Evolutionary conservation across 2,888 invertebrate genomes (phyloP).

Genomic region (Ctenicera cuprea): DNA sequence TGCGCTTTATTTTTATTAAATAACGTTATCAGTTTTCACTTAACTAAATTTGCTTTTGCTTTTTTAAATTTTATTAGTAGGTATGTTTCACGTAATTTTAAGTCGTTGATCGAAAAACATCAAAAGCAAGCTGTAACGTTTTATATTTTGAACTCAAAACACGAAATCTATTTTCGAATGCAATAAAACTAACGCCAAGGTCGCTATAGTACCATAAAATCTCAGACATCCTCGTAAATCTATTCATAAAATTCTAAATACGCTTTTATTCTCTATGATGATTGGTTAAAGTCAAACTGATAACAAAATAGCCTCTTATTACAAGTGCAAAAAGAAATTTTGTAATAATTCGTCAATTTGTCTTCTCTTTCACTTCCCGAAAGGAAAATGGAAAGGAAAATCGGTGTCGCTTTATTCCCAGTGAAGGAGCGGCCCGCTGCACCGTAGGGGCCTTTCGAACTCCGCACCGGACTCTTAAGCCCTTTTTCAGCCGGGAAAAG

Average conservation of each 20-base stretch:
- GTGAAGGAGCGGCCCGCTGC: too few species aligned
- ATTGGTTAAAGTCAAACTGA: constrained; percentile 19
- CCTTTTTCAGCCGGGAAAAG: too few species aligned
- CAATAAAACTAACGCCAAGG: constrained; percentile 39
- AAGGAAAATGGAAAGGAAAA: too few species aligned
- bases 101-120: constrained; percentile 20
- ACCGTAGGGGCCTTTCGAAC: too few species aligned
- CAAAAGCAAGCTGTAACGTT: constrained; percentile 12
- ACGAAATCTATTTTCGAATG: constrained; percentile 39
- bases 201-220: constrained; percentile 34
- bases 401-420: too few species aligned
- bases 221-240: constrained; percentile 33
- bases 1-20: too few species aligned
- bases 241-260: constrained; percentile 34
- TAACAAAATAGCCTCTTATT: not conserved
- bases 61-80: too few species aligned
- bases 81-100: not conserved
- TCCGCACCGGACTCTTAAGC: too few species aligned
- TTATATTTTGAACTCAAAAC: constrained; percentile 33
- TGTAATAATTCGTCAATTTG: not conserved
- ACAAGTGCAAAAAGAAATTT: constrained; percentile 5
- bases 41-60: too few species aligned
- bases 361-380: not conserved
- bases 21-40: too few species aligned
- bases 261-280: constrained; percentile 14